Evolutionary conservation across 2,888 invertebrate species (phyloP), one percentile per base, ranked within the genome.

Genomic region (Phrixothrix hirtus): DNA sequence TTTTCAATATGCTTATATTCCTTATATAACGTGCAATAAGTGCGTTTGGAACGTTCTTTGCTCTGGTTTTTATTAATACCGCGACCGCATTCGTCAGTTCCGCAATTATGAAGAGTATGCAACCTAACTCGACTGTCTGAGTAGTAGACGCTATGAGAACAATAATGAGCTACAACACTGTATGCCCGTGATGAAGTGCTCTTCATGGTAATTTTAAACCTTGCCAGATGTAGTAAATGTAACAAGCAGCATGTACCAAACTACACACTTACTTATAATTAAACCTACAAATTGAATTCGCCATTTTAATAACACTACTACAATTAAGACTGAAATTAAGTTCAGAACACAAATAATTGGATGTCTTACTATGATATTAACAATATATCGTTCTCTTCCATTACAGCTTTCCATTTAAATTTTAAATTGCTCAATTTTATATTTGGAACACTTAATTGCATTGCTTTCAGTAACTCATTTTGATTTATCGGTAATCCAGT

Each of bases 1-100:
- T 72, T 72, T 71, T 70, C 70, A 72, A 72, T 72, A 72, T 71
- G 69, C 72, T 71, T 71, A 70, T 71, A 68, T 68, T 70, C 69
- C 66, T 64, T 67, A 67, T 68, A 68, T 68, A 65, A 65, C 60
- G 64, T 63, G 65, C 65, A 65, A 66, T 66, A 64, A 63, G 62
- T 64, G 64, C 62, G 64, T 63, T 61, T 54, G 57, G 60, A 60
- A 59, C 62, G 57, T 60, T 52, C 57, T 56, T 52, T 48, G 50
- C 54, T 55, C 55, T 58, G 55, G 57, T 59, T 64, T 62, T 64
- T 64, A 63, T 63, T 63, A 62, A 62, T 62, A 58, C 56, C 53
- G 49, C 52, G 50, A 43, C 50, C 54, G 54, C 58, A 53, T 50
- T 48, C 50, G 41, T 42, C 38, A 37, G 38, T 38, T 41, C 48